Conservation (phyloP, 2,888 invertebrate species). For the Galerucella nymphaeae region DNA sequence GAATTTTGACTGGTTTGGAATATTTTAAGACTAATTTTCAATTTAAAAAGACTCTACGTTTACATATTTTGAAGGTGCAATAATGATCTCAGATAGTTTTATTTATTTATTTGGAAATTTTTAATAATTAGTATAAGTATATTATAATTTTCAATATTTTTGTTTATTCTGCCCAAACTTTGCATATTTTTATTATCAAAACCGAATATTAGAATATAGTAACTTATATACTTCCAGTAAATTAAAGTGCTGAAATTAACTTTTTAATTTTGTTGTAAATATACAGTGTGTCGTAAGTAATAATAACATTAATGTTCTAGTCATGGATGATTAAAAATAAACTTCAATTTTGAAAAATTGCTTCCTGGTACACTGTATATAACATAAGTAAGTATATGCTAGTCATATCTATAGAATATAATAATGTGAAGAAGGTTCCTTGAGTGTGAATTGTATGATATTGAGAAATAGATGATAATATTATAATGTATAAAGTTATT, state of each 20-base stretch:
- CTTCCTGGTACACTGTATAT: not conserved
- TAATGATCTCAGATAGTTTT: constrained; percentile 15
- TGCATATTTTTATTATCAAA: not conserved
- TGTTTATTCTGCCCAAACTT: not conserved
- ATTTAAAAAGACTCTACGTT: constrained; percentile 20
- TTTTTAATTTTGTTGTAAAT: constrained; percentile 10
- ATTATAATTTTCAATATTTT: not conserved
- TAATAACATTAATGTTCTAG: not conserved
- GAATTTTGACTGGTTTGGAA: constrained; percentile 22
- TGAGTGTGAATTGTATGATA: constrained; percentile 40
- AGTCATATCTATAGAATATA: constrained; percentile 1
- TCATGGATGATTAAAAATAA: not conserved
- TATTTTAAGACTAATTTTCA: constrained; percentile 14
- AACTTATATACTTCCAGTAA: constrained; percentile 16
- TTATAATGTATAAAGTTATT: constrained; percentile 38
- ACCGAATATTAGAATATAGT: constrained; percentile 2
- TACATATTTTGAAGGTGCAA: constrained; percentile 21
- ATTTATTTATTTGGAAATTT: not conserved
- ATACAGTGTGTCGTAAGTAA: constrained; percentile 6
- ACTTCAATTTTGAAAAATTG: not conserved
- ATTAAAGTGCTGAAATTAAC: constrained; percentile 1
- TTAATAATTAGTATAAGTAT: no score
- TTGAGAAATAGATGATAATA: constrained; percentile 21
- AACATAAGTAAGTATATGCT: constrained; percentile 14
- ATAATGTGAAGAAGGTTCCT: constrained; percentile 29